Percentiles rank a stretch among this genome's conserved stretches.
phyloP scores from a whole-genome alignment of 2,888 invertebrate species.

The Napeogenes sylphis region DNA sequence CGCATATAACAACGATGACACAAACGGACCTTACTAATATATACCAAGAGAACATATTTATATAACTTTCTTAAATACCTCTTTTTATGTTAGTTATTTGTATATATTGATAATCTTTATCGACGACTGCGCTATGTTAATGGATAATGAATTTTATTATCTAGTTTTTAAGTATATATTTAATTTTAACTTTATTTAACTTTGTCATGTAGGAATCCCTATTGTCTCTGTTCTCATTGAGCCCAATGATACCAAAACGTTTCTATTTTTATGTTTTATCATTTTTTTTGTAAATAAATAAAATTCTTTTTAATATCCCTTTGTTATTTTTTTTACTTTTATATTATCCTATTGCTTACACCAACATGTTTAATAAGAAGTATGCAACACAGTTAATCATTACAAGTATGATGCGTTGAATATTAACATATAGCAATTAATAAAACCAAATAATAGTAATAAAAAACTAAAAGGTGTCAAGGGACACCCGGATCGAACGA shows the following conservation, averaged over 20 bases:
- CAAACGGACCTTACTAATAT: slow-evolving; percentile 30
- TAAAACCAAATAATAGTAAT: no score
- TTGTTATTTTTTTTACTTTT: no score
- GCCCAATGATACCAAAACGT: slow-evolving; percentile 27
- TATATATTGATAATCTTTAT: slow-evolving; percentile 15
- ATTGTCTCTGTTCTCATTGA: slow-evolving; percentile 10
- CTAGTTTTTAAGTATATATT: slow-evolving; percentile 17
- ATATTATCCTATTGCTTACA: no score
- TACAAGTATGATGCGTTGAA: no score
- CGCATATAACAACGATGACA: slow-evolving; percentile 21
- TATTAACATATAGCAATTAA: no score
- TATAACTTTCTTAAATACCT: background rate
- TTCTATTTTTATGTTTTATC: slow-evolving; percentile 2
- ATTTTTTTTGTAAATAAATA: no score
- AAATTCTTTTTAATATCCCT: no score
- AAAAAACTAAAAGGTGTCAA: no score
- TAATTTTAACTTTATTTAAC: background rate
- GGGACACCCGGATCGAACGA: no score
- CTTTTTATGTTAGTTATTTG: background rate
- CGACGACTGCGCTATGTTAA: slow-evolving; percentile 50
- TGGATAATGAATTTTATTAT: slow-evolving; percentile 48
- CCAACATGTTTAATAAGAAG: no score
- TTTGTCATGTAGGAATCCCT: background rate
- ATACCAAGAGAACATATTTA: background rate
- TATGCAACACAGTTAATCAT: no score